Conservation (phyloP, 2,113 vertebrate species). For the Bos taurus region ARS-UCD2.0 NC_037332.1:1122001-1122500, state of each 20-base stretch:
- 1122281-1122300: background rate
- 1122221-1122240: background rate
- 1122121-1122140: background rate
- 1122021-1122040: no score
- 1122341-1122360: background rate
- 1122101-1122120: background rate
- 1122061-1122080: no score
- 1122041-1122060: no score
- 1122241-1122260: background rate
- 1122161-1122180: background rate
- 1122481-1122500: slow-evolving; percentile 22
- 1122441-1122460: background rate
- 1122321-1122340: background rate
- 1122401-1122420: background rate
- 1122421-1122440: slow-evolving; percentile 18
- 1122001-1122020: no score
- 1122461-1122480: slow-evolving; percentile 28
- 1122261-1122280: background rate
- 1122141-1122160: background rate
- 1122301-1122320: background rate
- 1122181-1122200: background rate
- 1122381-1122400: background rate
- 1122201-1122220: background rate
- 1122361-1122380: background rate
- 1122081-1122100: background rate